Evolutionary conservation across 2,113 vertebrate species (phyloP), one percentile per base, ranked within the genome.

Genomic region (Boleophthalmus pectinirostris): DNA sequence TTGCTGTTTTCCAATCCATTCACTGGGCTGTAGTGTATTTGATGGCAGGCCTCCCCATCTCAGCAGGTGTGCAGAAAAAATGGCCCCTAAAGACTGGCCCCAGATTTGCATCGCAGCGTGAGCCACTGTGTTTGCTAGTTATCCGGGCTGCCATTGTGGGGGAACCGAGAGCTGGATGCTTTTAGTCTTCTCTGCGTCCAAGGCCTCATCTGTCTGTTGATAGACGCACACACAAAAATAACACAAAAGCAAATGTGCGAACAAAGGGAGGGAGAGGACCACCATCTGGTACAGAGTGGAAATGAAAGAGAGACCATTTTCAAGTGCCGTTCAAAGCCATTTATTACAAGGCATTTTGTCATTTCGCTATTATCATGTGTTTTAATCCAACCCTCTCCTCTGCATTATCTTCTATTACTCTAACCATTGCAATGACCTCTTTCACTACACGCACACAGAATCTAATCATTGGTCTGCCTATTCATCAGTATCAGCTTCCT

Each of bases 201-300:
- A 81, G 78, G 72, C 73, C 65, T 83, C 70, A 43, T 84, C 72
- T 82, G 70, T 84, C 68, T 76, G 70, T 71, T 74, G 79, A 64
- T 73, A 67, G 77, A 81, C 75, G 35, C 69, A 78, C 68, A 78
- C 72, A 65, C 71, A 70, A 66, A 82, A 87, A 86, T 81, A 86
- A 74, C 85, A 82, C 77, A 77, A 78, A 85, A 73, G 60, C 73
- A 67, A 85, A 82, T 45, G 81, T 82, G 79, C 80, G 77, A 77
- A 84, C 82, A 77, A 82, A 80, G 24, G 61, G 72, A 87, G 78
- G 73, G 86, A 73, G 80, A 78, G 68, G 73, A 75, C 78, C 66
- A 69, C 80, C 86, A 90, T 89, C 84, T 89, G 87, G 78, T 79
- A 49, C 25, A 33, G 14, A 66, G 72, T 25, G 46, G 66, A 70